phyloP scores from a whole-genome alignment of 2,113 vertebrate species.

The Pachypanchax playfairii region DNA sequence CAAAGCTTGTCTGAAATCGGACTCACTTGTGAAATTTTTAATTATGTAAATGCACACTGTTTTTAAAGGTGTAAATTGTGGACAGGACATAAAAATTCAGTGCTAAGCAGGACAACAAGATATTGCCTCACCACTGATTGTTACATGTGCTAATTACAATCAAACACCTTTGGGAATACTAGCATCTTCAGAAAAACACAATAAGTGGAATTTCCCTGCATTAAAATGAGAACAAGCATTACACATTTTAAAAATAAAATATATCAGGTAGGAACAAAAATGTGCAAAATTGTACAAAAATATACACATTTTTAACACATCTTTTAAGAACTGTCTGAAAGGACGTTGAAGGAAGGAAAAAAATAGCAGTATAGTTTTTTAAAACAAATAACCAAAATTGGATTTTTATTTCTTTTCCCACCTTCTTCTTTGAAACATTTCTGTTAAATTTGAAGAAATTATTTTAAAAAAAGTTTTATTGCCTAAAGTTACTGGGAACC shows the following conservation, averaged over 20 bases:
- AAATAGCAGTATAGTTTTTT: no score
- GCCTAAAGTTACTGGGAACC: no score
- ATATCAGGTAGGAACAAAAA: background rate
- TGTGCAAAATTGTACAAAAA: background rate
- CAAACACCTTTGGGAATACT: conserved; percentile 26
- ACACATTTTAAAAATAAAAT: background rate
- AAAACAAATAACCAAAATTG: no score
- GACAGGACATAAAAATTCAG: conserved; percentile 25
- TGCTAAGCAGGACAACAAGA: conserved; percentile 11
- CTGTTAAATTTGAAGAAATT: no score
- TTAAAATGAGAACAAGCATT: background rate
- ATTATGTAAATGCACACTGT: conserved; percentile 3
- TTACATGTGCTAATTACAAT: conserved; percentile 48
- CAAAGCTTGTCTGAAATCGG: background rate
- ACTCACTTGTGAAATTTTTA: conserved; percentile 2
- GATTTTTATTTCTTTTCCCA: no score
- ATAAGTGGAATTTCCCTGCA: background rate
- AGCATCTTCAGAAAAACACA: background rate
- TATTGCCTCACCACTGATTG: conserved; percentile 16
- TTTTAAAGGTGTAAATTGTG: conserved; percentile 58
- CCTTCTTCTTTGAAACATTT: no score
- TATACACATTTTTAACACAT: no score
- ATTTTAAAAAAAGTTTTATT: no score
- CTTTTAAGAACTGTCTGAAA: no score
- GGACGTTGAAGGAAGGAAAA: no score